A percentile compares a stretch with the other conserved stretches of the same genome.
Evolutionary conservation across 2,113 vertebrate genomes (phyloP).

Genomic region (Craseonycteris thonglongyai): DNA sequence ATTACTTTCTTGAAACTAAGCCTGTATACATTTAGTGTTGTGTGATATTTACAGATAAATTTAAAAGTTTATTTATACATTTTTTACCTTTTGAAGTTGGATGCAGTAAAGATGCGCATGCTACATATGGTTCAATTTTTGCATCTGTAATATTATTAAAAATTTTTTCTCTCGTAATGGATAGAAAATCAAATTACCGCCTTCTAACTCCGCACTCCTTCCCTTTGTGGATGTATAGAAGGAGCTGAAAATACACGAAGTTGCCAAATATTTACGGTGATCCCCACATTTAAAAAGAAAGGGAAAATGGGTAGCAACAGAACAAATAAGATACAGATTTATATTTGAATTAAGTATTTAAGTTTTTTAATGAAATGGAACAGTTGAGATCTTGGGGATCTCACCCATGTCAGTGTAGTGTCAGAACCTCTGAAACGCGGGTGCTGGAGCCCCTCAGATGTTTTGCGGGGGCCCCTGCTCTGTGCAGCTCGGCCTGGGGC

Average conservation of each 20-base stretch:
- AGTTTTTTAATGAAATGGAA: too few species aligned
- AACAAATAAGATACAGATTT: too few species aligned
- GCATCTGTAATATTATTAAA: not conserved
- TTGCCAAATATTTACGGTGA: not conserved
- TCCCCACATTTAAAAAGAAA: not conserved
- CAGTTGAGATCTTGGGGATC: too few species aligned
- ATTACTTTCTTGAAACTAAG: not conserved
- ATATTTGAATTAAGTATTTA: not conserved
- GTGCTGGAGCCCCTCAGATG: not conserved
- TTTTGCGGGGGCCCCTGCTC: not conserved
- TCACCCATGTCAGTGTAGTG: not conserved
- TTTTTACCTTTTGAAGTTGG: not conserved
- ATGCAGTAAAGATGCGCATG: not conserved
- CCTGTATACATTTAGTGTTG: not conserved
- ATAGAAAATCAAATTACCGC: not conserved
- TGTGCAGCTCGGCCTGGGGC: not conserved
- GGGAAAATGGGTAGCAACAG: not conserved
- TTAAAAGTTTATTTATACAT: not conserved
- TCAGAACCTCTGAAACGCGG: not conserved
- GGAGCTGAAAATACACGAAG: not conserved
- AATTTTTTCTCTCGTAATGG: not conserved
- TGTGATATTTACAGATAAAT: not conserved
- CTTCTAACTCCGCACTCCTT: not conserved
- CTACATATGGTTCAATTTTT: not conserved
- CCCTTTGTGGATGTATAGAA: not conserved